phyloP scores from a whole-genome alignment of 2,797 vertebrate species.

The Oreortyx pictus region DNA sequence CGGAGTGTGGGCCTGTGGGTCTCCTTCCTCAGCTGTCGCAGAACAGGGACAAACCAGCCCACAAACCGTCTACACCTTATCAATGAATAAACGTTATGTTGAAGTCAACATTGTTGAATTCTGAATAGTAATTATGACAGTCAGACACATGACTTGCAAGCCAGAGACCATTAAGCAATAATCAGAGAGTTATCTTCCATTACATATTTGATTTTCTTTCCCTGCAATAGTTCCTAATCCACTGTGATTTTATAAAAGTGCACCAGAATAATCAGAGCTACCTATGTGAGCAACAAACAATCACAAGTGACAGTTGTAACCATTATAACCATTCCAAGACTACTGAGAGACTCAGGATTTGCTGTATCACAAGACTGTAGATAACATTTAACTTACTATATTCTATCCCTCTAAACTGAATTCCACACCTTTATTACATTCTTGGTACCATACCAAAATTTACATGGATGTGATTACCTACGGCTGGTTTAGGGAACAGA shows the following conservation, averaged over 20 bases:
- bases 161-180: not conserved
- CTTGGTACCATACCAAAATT: not conserved
- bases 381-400: not conserved
- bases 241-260: not conserved
- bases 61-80: too few relatives aligned
- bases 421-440: not conserved
- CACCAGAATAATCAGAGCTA: not conserved
- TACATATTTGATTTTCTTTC: not conserved
- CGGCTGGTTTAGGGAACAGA: not conserved
- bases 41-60: too few relatives aligned
- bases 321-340: not conserved
- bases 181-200: not conserved
- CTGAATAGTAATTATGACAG: not conserved
- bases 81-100: not conserved
- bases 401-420: not conserved
- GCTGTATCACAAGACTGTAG: rapidly evolving
- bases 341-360: not conserved
- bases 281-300: not conserved
- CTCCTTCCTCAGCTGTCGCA: too few relatives aligned
- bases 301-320: not conserved
- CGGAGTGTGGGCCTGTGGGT: too few relatives aligned
- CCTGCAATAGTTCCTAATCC: not conserved
- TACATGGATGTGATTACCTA: not conserved
- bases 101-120: not conserved
- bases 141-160: not conserved